These are phyloP conservation scores for Ecdyonurus torrentis DNA, from an alignment of 2,888 invertebrate species.

Conservation along the genomic window DNA sequence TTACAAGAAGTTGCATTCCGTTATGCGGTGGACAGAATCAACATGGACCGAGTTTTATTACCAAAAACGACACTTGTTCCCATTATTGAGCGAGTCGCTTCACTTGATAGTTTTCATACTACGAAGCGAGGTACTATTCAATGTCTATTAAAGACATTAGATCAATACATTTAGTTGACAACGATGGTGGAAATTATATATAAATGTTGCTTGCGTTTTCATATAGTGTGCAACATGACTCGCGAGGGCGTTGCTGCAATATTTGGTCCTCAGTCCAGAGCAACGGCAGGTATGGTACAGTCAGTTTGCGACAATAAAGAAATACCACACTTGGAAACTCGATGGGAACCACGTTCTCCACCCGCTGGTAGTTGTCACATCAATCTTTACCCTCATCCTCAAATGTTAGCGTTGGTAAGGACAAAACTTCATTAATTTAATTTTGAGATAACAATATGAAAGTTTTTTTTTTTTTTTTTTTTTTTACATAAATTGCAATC, in stretches of 20 bases:
- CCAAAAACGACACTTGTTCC: slow-evolving; percentile 1
- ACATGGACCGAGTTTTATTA: slow-evolving; percentile 3
- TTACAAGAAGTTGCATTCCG: slow-evolving; percentile 8
- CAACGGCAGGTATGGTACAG: slow-evolving; percentile 57
- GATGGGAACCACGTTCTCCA: slow-evolving; percentile 46
- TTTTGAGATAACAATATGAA: not conserved
- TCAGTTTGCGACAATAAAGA: slow-evolving; percentile 69
- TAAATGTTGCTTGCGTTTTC: slow-evolving; percentile 1
- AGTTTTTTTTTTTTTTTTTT: not conserved
- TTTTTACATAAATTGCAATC: too few species aligned
- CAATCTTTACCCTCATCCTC: slow-evolving; percentile 61
- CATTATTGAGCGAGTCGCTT: slow-evolving; percentile 6
- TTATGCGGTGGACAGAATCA: slow-evolving; percentile 9
- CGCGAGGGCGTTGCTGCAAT: slow-evolving; percentile 57
- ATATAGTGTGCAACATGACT: slow-evolving; percentile 45
- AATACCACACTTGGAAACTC: slow-evolving; percentile 69
- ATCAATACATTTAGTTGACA: not conserved
- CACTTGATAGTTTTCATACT: slow-evolving; percentile 7
- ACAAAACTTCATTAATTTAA: too few species aligned
- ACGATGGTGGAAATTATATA: not conserved
- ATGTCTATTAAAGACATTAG: not conserved
- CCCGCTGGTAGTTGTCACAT: slow-evolving; percentile 22
- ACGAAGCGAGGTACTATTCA: slow-evolving; percentile 2
- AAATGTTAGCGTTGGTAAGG: slow-evolving; percentile 36
- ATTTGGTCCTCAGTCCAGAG: slow-evolving; percentile 59